Conservation (phyloP, 2,113 vertebrate species). For the Syngnathoides biaculeatus region DNA sequence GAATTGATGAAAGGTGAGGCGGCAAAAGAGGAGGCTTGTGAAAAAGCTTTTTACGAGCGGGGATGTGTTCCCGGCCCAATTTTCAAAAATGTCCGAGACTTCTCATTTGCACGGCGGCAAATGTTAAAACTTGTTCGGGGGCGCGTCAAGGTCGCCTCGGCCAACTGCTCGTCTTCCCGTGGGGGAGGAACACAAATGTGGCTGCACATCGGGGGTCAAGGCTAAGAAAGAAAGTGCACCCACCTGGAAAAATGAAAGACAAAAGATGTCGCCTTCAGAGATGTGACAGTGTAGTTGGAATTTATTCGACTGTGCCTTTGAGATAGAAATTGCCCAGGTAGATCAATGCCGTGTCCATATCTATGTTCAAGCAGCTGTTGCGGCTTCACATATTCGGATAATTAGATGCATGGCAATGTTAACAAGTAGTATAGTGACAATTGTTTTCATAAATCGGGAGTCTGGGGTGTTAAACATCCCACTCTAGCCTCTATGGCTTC, state of each 20-base stretch:
- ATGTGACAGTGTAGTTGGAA: background rate
- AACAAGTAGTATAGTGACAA: background rate
- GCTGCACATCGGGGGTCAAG: slow-evolving; percentile 1
- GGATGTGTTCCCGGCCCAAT: slow-evolving; percentile 47
- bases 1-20: slow-evolving; percentile 4
- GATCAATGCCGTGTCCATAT: background rate
- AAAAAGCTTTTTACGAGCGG: slow-evolving; percentile 57
- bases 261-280: background rate
- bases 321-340: background rate
- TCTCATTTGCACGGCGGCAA: slow-evolving; percentile 58
- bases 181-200: slow-evolving; percentile 51
- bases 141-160: slow-evolving; percentile 62
- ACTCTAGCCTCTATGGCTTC: background rate
- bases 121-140: slow-evolving; percentile 64
- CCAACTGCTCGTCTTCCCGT: slow-evolving; percentile 26
- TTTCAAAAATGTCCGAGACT: slow-evolving; percentile 62
- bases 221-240: slow-evolving; percentile 11
- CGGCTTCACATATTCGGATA: background rate
- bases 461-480: background rate
- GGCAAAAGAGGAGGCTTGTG: slow-evolving; percentile 28
- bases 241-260: background rate
- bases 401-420: no score
- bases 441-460: background rate
- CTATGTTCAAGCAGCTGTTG: no score
- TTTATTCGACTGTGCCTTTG: background rate